phyloP scores from a whole-genome alignment of 2,113 vertebrate species.

The Collichthys lucidus region DNA sequence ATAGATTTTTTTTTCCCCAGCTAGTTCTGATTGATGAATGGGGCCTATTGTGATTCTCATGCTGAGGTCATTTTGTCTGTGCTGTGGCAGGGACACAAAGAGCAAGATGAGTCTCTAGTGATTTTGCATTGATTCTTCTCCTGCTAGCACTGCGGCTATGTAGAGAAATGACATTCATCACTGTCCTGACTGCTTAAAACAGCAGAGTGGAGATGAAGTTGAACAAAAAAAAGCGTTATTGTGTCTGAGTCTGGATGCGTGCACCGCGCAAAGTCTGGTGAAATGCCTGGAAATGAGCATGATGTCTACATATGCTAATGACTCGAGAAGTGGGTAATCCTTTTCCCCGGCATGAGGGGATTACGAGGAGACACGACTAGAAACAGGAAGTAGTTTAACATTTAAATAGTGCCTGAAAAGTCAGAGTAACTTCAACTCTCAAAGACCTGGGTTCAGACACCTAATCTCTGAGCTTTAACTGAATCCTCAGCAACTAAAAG shows the following conservation, averaged over 20 bases:
- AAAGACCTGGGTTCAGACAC: background rate
- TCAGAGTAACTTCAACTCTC: slow-evolving; percentile 1
- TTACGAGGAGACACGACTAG: slow-evolving; percentile 14
- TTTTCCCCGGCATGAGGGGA: slow-evolving; percentile 16
- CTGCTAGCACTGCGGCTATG: slow-evolving; percentile 10
- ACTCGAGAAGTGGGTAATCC: slow-evolving; percentile 33
- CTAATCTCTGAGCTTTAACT: background rate
- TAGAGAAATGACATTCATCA: slow-evolving; percentile 54
- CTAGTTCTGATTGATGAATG: slow-evolving; percentile 58
- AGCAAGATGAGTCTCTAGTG: background rate
- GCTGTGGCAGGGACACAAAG: background rate
- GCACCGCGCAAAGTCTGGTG: background rate
- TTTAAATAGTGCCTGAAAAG: slow-evolving; percentile 27
- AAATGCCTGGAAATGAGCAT: background rate
- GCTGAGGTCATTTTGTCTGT: background rate
- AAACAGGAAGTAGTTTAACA: slow-evolving; percentile 43
- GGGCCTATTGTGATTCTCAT: slow-evolving; percentile 25
- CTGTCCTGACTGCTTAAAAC: background rate
- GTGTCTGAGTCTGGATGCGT: background rate
- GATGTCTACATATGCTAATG: slow-evolving; percentile 29
- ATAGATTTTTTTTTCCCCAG: slow-evolving; percentile 34
- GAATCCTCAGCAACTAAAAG: background rate
- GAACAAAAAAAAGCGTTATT: background rate
- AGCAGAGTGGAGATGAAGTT: background rate
- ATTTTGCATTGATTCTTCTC: slow-evolving; percentile 48